Conservation (phyloP, 2,888 invertebrate species). For the Chymomyza procnemis region DNA sequence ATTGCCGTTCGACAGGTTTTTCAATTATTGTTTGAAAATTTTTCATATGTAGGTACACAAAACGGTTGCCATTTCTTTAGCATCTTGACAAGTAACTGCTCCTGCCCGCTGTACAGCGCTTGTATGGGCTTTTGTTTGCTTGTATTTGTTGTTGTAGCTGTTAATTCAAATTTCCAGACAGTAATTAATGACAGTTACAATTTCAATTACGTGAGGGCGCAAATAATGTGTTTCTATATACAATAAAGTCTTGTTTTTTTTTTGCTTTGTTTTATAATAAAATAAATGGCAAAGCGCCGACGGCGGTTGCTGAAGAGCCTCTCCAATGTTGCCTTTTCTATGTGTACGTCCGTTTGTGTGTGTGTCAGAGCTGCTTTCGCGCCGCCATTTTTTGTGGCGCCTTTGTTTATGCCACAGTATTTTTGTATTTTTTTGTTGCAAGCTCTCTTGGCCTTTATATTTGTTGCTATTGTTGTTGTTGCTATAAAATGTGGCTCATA, state of each 20-base stretch:
- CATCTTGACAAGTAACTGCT: not conserved
- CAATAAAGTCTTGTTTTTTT: conserved; percentile 30
- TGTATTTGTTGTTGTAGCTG: conserved; percentile 45
- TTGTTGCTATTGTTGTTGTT: conserved; percentile 34
- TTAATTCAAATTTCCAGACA: conserved; percentile 75
- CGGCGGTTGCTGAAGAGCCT: conserved; percentile 63
- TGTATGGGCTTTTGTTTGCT: conserved; percentile 29
- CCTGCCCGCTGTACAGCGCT: not conserved
- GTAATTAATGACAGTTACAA: conserved; percentile 79
- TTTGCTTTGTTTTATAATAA: conserved; percentile 58
- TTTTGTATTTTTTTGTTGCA: conserved; percentile 19
- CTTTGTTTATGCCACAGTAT: conserved; percentile 68
- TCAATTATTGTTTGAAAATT: conserved; percentile 56
- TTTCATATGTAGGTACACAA: conserved; percentile 28
- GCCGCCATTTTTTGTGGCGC: conserved; percentile 77
- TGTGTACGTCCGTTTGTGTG: not conserved
- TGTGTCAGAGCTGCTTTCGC: conserved; percentile 64
- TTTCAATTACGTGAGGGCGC: conserved; percentile 65
- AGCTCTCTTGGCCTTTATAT: conserved; percentile 32
- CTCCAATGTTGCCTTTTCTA: conserved; percentile 57
- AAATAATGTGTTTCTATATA: conserved; percentile 52
- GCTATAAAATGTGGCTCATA: conserved; percentile 65
- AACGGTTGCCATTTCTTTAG: conserved; percentile 41
- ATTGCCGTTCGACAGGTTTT: conserved; percentile 69
- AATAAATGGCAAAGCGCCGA: conserved; percentile 69